Conservation (phyloP, 1,140 invertebrate genomes). For the Steinernema khuongi region DNA sequence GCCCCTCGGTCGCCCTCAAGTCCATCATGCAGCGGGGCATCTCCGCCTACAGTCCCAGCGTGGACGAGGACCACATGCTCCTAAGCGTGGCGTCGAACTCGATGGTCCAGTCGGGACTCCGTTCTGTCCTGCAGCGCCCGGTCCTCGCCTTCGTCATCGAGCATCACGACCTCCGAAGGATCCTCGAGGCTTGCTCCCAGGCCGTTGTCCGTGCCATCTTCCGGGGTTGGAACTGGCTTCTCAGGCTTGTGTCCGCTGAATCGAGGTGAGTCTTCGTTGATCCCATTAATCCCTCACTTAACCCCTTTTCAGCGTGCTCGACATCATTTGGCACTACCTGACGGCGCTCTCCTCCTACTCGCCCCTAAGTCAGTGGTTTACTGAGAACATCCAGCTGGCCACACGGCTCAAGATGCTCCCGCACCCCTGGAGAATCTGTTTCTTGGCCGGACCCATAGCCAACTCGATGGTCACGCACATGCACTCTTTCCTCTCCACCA, state of each 20-base stretch:
- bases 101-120: constrained; percentile 1
- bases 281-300: constrained; percentile 92
- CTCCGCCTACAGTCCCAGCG: not conserved
- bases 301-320: constrained; percentile 62
- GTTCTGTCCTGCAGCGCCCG: constrained; percentile 56
- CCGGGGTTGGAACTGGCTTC: constrained; percentile 85
- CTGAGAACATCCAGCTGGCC: constrained; percentile 32
- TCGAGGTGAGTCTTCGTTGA: constrained; percentile 83
- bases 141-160: constrained; percentile 78
- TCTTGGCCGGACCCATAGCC: constrained; percentile 50
- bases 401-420: constrained; percentile 41
- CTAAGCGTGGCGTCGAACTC: constrained; percentile 20
- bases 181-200: constrained; percentile 76
- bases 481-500: constrained; percentile 50
- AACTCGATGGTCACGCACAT: constrained; percentile 46
- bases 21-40: constrained; percentile 23
- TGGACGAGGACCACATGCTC: constrained; percentile 18
- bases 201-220: constrained; percentile 76
- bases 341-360: constrained; percentile 43
- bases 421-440: constrained; percentile 52
- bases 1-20: not conserved
- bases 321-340: constrained; percentile 52
- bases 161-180: constrained; percentile 73
- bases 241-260: constrained; percentile 72
- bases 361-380: constrained; percentile 25